These are phyloP conservation scores for Hydrozoanthus tunicans DNA, from an alignment of 64 coral and sea anemone genomes.

Conservation along the genomic window DNA sequence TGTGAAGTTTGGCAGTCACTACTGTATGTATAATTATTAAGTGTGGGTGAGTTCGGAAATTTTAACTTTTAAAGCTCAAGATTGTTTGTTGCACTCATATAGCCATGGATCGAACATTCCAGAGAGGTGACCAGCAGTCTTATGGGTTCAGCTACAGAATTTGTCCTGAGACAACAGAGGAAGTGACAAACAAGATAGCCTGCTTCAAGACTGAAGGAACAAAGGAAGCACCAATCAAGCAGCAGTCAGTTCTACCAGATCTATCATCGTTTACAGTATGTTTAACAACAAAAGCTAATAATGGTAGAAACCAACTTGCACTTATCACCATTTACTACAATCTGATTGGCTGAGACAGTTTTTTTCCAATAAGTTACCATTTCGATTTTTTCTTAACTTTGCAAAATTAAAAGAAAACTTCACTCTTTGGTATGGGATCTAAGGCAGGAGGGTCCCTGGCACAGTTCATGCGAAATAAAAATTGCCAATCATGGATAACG, in stretches of 20 bases:
- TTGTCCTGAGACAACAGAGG: conserved; percentile 91
- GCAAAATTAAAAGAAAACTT: too few relatives aligned
- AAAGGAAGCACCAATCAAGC: background rate
- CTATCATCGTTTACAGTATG: conserved; percentile 73
- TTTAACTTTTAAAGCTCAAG: background rate
- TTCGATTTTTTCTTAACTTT: too few relatives aligned
- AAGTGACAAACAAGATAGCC: conserved; percentile 36
- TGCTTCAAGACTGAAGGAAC: conserved; percentile 81
- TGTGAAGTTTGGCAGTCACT: background rate
- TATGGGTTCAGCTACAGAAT: conserved; percentile 75
- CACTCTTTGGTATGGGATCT: too few relatives aligned
- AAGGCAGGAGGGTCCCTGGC: too few relatives aligned
- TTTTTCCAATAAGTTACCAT: too few relatives aligned
- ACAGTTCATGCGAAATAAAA: too few relatives aligned
- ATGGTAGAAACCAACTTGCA: background rate
- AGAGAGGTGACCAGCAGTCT: conserved; percentile 53
- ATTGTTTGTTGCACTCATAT: background rate
- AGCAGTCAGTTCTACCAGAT: conserved; percentile 84
- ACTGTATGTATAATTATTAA: background rate
- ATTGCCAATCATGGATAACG: too few relatives aligned
- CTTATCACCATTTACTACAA: too few relatives aligned
- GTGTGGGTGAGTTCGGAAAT: background rate
- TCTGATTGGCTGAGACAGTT: too few relatives aligned
- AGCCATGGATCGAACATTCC: conserved; percentile 79
- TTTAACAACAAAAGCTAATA: background rate